phyloP scores from a whole-genome alignment of 2,113 vertebrate genomes.

The Condylura cristata region DNA sequence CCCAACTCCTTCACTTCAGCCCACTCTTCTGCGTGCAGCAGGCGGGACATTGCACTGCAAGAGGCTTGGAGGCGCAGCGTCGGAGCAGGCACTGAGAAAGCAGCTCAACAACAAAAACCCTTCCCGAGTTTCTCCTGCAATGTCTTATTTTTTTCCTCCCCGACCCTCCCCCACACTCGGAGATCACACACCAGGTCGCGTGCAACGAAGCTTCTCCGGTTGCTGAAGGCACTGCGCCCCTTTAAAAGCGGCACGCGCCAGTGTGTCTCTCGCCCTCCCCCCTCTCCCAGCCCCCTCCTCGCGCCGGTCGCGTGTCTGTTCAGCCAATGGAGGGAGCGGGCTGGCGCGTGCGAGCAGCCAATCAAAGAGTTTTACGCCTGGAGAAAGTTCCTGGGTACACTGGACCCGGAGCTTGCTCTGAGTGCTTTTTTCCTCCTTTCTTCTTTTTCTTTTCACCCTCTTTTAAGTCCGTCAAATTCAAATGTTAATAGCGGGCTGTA shows the following conservation, averaged over 20 bases:
- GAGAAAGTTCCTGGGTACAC: not conserved
- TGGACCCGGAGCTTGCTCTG: accelerated
- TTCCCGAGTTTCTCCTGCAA: not conserved
- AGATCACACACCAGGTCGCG: constrained; percentile 86
- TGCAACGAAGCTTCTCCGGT: constrained; percentile 91
- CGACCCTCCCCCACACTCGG: constrained; percentile 74
- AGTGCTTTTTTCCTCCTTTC: not conserved
- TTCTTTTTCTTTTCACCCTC: accelerated
- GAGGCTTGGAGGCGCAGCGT: not conserved
- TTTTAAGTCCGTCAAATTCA: constrained; percentile 55
- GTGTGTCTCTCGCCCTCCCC: constrained; percentile 74
- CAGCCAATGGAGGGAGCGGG: constrained; percentile 89
- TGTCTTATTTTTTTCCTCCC: constrained; percentile 38
- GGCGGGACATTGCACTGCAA: constrained; percentile 75
- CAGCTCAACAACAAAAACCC: not conserved
- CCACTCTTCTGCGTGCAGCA: constrained; percentile 77
- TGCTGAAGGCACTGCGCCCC: constrained; percentile 90
- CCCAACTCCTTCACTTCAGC: constrained; percentile 75
- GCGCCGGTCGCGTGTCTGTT: constrained; percentile 93
- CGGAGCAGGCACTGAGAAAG: constrained; percentile 3
- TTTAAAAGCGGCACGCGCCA: constrained; percentile 98
- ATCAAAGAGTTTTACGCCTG: constrained; percentile 82
- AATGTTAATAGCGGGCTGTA: constrained; percentile 69
- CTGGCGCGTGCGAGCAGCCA: constrained; percentile 93
- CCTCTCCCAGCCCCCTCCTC: constrained; percentile 89